phyloP scores from a whole-genome alignment of 2,797 vertebrate species.

The Phaenicophaeus curvirostris region DNA sequence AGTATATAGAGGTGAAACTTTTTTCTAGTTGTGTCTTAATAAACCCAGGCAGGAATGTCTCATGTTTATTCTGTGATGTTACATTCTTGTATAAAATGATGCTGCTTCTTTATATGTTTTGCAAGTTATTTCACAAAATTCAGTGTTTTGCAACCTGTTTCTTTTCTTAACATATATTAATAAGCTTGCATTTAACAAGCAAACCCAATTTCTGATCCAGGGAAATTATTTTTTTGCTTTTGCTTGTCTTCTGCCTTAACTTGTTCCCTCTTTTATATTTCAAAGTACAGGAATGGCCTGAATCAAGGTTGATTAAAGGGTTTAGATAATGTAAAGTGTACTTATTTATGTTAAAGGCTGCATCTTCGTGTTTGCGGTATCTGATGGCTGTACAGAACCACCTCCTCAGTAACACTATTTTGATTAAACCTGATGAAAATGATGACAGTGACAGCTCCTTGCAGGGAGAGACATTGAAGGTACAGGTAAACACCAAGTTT shows the following conservation, averaged over 20 bases:
- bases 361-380: constrained; percentile 95
- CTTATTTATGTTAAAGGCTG: constrained; percentile 87
- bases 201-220: neutral
- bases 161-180: neutral
- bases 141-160: neutral
- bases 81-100: neutral
- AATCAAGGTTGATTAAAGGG: neutral
- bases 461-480: constrained; percentile 99
- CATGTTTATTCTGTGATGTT: neutral
- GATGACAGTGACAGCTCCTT: constrained; percentile 99
- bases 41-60: neutral
- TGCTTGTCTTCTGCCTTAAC: constrained; percentile 6
- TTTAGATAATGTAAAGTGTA: constrained; percentile 64
- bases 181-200: neutral
- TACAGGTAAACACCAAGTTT: constrained; percentile 99
- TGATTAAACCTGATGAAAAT: constrained; percentile 94
- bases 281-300: constrained; percentile 41
- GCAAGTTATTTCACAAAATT: neutral
- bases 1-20: neutral
- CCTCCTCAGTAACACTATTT: constrained; percentile 97
- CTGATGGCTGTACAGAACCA: constrained; percentile 99
- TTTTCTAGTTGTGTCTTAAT: neutral
- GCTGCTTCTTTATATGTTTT: neutral
- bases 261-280: constrained; percentile 7
- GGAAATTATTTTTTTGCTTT: constrained; percentile 1